A percentile compares a stretch with the other conserved stretches of the same genome.
These are phyloP conservation scores for Micoletzkya japonica DNA, from an alignment of 2,888 invertebrate genomes.

Conservation along the genomic window DNA sequence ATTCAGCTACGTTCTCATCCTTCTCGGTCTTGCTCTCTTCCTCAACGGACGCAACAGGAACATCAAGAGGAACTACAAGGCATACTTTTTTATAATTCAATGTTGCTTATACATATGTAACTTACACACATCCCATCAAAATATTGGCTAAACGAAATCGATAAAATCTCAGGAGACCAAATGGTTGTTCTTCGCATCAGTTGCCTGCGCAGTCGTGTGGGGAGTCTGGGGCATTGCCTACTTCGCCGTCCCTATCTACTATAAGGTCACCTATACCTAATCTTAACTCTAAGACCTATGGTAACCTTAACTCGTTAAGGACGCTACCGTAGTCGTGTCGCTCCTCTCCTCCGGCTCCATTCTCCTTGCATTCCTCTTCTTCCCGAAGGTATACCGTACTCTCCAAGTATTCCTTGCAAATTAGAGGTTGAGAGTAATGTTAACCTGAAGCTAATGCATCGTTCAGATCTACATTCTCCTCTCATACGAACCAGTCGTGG, in stretches of 20 bases:
- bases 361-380: constrained; percentile 61
- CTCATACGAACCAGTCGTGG: constrained; percentile 61
- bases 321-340: constrained; percentile 25
- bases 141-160: neutral
- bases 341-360: constrained; percentile 52
- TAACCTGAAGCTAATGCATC: too few species aligned
- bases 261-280: constrained; percentile 14
- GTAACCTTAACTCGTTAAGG: constrained; percentile 11
- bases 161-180: constrained; percentile 57
- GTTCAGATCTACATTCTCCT: constrained; percentile 59
- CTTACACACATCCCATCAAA: too few species aligned
- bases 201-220: constrained; percentile 52
- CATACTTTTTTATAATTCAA: constrained; percentile 1
- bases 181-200: constrained; percentile 58
- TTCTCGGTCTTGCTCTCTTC: constrained; percentile 57
- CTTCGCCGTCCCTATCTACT: constrained; percentile 39
- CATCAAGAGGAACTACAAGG: constrained; percentile 63
- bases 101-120: neutral
- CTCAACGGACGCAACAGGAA: constrained; percentile 56
- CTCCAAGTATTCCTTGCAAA: too few species aligned
- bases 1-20: constrained; percentile 49
- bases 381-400: constrained; percentile 46
- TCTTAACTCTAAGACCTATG: neutral
- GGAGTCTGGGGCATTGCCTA: constrained; percentile 51
- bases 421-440: too few species aligned